Base-by-base conservation (phyloP, 2,888 invertebrate genomes). In the Lepidochrysops patricia region DNA sequence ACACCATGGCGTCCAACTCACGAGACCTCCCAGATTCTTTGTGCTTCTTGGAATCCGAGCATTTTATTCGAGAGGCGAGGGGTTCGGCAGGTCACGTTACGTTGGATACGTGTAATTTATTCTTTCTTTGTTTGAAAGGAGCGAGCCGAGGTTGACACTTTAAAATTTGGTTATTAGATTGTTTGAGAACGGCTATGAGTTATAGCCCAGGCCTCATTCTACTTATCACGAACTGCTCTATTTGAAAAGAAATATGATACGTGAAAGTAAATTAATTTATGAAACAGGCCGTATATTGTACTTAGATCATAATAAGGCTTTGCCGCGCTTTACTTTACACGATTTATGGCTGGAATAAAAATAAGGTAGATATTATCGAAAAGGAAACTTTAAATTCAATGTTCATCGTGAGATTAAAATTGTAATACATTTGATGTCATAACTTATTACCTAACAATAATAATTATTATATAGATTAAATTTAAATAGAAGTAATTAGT, bases 91-190 rank as follows among this genome's bases (percentile, higher is more conserved):
- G 27, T 70, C 81, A 62, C 25, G 58, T 57, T 69, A 61, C 0
- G 15, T 15, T 79, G 80, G 85, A 57, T 62, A 60, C 65, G 61
- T 68, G 77, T 85, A 86, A 86, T 87, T 86, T 86, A 87, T 86
- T 83, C 77, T 80, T 82, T 85, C 86, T 87, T 87, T 87, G 87
- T 86, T 84, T 82, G 80, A 72, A 71, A 67, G 70, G 71, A 70
- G 68, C 74, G 74, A 68, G 77, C 79, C 80, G 79, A 77, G 64
- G 84, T 84, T 84, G 84, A 83, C 83, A 82, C 75, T 75, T 74
- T 72, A 34, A 52, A 52, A 52, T 59, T 50, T 35, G 50, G 35
- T 52, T 34, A 59, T 32, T 49, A 32, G 13, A 35, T 35, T 52
- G 34, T 25, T 52, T 59, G 25, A 52, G 34, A 13, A 50, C 29